phyloP scores from a whole-genome alignment of 2,888 invertebrate species.

The Lochmaea crataegi region DNA sequence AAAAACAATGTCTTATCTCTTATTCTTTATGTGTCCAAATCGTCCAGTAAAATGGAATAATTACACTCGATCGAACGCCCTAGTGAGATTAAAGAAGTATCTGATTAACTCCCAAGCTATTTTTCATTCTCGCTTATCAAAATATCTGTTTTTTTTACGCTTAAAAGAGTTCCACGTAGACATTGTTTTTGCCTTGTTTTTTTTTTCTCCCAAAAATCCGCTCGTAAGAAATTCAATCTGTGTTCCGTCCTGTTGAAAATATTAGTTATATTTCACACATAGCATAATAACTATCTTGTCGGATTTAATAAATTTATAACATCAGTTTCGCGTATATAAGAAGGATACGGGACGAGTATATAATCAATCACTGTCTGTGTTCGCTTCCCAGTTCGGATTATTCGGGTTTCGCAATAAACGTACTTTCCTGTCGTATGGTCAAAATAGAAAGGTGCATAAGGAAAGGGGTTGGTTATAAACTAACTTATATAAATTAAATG shows the following conservation, averaged over 20 bases:
- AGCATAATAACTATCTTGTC: conserved; percentile 20
- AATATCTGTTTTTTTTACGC: too few species aligned
- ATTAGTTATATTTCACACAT: conserved; percentile 23
- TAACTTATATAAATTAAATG: conserved; percentile 33
- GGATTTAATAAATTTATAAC: conserved; percentile 27
- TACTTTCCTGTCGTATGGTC: conserved; percentile 24
- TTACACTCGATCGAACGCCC: too few species aligned
- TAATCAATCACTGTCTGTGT: conserved; percentile 33
- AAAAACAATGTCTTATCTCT: too few species aligned
- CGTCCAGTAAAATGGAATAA: too few species aligned
- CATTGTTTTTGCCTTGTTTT: too few species aligned
- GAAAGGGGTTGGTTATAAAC: conserved; percentile 26
- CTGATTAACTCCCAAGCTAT: too few species aligned
- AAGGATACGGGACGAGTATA: conserved; percentile 15
- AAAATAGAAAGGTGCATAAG: conserved; percentile 22
- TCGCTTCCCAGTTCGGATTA: conserved; percentile 25
- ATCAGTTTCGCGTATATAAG: conserved; percentile 11
- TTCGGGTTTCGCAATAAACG: conserved; percentile 32
- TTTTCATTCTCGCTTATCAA: too few species aligned
- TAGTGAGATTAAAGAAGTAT: too few species aligned
- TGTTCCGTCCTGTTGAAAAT: not conserved
- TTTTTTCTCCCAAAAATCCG: not conserved
- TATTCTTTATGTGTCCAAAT: too few species aligned
- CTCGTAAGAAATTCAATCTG: not conserved
- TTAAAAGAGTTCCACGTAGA: too few species aligned